Evolutionary conservation across 2,113 vertebrate species (phyloP), one percentile per base, ranked within the genome.

Genomic region (Tachuris rubrigastra): DNA sequence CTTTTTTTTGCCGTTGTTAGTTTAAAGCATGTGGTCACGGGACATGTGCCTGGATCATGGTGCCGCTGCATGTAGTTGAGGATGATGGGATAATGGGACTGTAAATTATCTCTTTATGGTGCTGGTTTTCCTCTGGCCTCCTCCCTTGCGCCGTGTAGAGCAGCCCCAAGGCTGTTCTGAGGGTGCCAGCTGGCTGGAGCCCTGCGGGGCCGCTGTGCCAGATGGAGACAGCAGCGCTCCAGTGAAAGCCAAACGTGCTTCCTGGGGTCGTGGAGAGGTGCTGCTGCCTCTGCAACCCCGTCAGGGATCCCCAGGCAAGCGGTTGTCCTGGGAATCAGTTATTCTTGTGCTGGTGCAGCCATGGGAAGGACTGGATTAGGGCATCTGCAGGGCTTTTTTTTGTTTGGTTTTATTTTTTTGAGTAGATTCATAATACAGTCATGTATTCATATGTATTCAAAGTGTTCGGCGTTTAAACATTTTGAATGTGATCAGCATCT

Each of bases 101-200:
- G 85, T 93, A 93, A 95, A 94, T 91, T n/a, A 94, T 79, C 67
- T 77, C 85, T 95, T 91, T 75, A 62, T 74, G 86, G 82, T 81
- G 33, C 81, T 87, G 84, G 41, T 86, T 94, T 79, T 91, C 66
- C 84, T 95, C 90, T 85, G 74, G 67, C 82, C 76, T 59, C 13
- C 60, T 96, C 82, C 72, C 73, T 74, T 41, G 85, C 71, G 80
- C 87, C 49, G 87, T 65, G 89, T 21, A 27, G 76, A 94, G 87
- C 93, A 92, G 91, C 93, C 94, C 47, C 53, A 67, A 24, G 93
- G 89, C 94, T 79, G 91, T 88, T 90, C 2, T 4, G 49, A 63
- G 67, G 2, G 52, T 95, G 92, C 89, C 95, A 96, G 92, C 95
- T 94, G 93, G 95, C 95, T 81, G 66, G 25, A 66, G 89, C 81